Conservation (phyloP, 2,888 invertebrate genomes). For the Lasiommata megera region DNA sequence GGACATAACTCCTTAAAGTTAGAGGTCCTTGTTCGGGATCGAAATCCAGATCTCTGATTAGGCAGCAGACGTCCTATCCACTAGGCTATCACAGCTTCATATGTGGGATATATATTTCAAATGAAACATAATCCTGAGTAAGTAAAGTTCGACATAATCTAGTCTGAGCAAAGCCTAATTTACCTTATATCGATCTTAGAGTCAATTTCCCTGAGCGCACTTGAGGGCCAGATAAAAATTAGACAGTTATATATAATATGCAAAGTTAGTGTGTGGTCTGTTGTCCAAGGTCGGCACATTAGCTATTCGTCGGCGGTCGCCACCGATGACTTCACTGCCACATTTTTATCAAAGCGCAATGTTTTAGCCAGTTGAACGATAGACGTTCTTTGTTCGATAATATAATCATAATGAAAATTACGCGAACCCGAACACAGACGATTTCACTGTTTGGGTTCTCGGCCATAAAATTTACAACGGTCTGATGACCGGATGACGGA, state of each 20-base stretch:
- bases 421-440: neutral
- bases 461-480: slow-evolving; percentile 2
- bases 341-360: slow-evolving; percentile 43
- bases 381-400: slow-evolving; percentile 24
- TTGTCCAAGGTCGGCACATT: slow-evolving; percentile 46
- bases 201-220: slow-evolving; percentile 3
- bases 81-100: no score
- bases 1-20: no score
- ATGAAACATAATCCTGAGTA: no score
- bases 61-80: no score
- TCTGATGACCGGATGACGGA: no score
- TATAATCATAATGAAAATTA: slow-evolving; percentile 9
- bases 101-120: no score
- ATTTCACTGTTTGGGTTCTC: neutral
- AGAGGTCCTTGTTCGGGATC: no score
- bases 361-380: slow-evolving; percentile 31
- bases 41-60: no score
- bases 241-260: slow-evolving; percentile 25
- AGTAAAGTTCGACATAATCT: no score
- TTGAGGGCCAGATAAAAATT: slow-evolving; percentile 26
- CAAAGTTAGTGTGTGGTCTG: slow-evolving; percentile 39
- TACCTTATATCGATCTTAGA: neutral
- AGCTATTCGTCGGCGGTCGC: slow-evolving; percentile 40
- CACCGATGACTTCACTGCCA: slow-evolving; percentile 45
- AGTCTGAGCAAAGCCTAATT: no score